Evolutionary conservation across 2,797 vertebrate genomes (phyloP), one percentile per base, ranked within the genome.

Genomic region (Betta splendens): DNA sequence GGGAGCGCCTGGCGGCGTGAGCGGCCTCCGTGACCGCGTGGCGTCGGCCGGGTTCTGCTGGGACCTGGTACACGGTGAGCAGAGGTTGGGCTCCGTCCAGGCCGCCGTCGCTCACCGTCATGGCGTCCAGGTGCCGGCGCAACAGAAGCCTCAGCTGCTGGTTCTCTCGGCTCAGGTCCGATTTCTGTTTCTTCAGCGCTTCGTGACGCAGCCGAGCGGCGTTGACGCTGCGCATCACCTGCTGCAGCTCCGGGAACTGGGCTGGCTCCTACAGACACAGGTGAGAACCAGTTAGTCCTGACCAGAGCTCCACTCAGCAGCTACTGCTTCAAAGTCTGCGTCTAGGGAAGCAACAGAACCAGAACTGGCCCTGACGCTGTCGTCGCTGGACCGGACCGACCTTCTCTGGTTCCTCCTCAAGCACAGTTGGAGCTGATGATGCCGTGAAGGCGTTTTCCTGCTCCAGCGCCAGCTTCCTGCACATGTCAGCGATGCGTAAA

Each of bases 131-230:
- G 17, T 26, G 64, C 21, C 49, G 74, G 0, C 8, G 46, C 48
- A 87, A 52, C 60, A 68, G 17, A 0, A 50, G 17, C 36, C 13
- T 42, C 25, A 85, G 69, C 31, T 73, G 77, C 21, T 21, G 15
- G 64, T 84, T 89, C 23, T 89, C 81, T 0, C 0, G 7, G n/a
- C 15, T 42, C 62, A 85, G 32, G 0, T 42, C 46, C 0, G 37
- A 16, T 15, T 1, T 11, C 2, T 52, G 53, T 13, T 3, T 51
- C 66, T 1, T 70, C 48, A 83, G 59, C 31, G 46, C 55, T 3
- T 62, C 60, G 1, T 50, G 40, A 18, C 25, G 69, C 54, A 81
- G 50, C 38, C 63, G 15, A 0, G 69, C 58, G 0, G 1, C 0
- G 25, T 28, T 64, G 9, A 67, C 0, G n/a, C n/a, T 8, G 3